These are phyloP conservation scores for Salvator merianae DNA, from an alignment of 2,113 vertebrate genomes.

Conservation along the genomic window DNA sequence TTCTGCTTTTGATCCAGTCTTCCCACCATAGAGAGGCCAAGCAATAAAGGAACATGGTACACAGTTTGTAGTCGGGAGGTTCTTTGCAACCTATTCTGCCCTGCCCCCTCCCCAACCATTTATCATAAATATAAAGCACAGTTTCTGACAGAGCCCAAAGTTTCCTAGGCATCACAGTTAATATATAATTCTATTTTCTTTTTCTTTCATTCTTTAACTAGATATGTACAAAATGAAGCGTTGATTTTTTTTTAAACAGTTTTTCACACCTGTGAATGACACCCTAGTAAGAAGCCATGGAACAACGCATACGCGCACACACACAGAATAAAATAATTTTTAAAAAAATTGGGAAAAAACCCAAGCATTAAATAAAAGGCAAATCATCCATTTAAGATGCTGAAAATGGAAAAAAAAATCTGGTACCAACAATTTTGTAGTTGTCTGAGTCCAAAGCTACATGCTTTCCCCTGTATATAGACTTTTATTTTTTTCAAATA, in stretches of 20 bases:
- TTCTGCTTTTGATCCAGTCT: constrained; percentile 73
- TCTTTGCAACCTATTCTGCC: constrained; percentile 59
- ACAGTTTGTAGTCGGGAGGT: constrained; percentile 68
- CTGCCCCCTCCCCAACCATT: constrained; percentile 38
- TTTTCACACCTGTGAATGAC: constrained; percentile 71
- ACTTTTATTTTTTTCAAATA: constrained; percentile 53
- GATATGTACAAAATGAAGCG: constrained; percentile 78
- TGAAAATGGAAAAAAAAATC: constrained; percentile 64
- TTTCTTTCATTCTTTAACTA: constrained; percentile 47
- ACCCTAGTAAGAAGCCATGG: constrained; percentile 65
- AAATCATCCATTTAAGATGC: constrained; percentile 70
- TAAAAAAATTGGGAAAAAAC: constrained; percentile 44
- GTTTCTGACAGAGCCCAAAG: constrained; percentile 71
- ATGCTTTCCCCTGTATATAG: constrained; percentile 80
- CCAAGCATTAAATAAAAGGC: constrained; percentile 59
- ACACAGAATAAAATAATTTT: constrained; percentile 27
- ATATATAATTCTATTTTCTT: constrained; percentile 56
- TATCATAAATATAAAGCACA: constrained; percentile 68
- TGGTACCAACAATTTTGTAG: constrained; percentile 71
- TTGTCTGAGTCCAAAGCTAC: constrained; percentile 82
- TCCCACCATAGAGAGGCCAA: constrained; percentile 78
- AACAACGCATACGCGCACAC: constrained; percentile 50
- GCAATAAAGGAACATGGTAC: constrained; percentile 70
- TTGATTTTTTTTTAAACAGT: constrained; percentile 75
- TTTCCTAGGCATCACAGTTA: constrained; percentile 72